Conservation (phyloP, 2,888 invertebrate species). For the Philereme transversata region DNA sequence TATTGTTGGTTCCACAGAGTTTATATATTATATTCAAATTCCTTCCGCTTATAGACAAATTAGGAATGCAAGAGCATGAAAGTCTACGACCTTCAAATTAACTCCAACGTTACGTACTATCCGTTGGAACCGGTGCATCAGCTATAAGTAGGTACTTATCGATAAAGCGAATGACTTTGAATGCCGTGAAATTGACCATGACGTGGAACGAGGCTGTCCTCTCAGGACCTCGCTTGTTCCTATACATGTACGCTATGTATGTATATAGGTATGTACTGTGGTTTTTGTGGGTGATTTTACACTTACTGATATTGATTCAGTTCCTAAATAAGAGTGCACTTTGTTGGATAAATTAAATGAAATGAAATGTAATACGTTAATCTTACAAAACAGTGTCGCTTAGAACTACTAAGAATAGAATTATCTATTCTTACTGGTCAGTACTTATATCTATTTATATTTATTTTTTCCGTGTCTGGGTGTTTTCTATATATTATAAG, state of each 20-base stretch:
- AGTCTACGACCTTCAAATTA: constrained; percentile 34
- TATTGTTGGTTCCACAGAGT: no score
- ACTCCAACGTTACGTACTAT: constrained; percentile 27
- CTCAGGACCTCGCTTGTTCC: constrained; percentile 46
- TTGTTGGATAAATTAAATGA: background rate
- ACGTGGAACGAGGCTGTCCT: constrained; percentile 54
- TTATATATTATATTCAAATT: background rate
- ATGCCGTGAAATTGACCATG: constrained; percentile 72
- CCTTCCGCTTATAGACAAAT: constrained; percentile 3
- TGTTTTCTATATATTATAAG: no score
- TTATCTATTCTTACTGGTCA: no score
- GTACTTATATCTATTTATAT: no score
- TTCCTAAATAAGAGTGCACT: constrained; percentile 23
- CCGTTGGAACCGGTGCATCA: constrained; percentile 22
- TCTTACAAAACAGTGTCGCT: no score
- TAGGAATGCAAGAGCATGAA: constrained; percentile 33
- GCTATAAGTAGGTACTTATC: constrained; percentile 35
- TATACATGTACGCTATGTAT: constrained; percentile 7
- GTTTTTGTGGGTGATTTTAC: constrained; percentile 38
- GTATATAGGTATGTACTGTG: constrained; percentile 15
- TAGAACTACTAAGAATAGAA: no score
- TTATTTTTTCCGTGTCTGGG: no score
- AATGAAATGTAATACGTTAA: no score
- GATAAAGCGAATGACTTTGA: constrained; percentile 40
- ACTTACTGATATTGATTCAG: constrained; percentile 30